Evolutionary conservation across 2,113 vertebrate genomes (phyloP).

Genomic region (Protobothrops mucrosquamatus): DNA sequence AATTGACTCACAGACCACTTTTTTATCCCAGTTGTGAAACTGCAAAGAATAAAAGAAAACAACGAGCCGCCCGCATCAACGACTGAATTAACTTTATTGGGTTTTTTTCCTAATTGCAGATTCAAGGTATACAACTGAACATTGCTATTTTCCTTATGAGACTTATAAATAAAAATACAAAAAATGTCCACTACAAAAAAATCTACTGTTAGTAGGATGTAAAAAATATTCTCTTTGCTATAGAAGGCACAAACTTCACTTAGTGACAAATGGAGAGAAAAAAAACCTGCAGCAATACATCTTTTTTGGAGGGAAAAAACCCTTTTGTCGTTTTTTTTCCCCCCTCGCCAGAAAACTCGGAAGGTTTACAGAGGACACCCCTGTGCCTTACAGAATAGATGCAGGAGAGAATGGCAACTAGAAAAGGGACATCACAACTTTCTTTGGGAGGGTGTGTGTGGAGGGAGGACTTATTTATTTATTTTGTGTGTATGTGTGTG

Average conservation of each 20-base stretch:
- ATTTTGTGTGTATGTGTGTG: background rate
- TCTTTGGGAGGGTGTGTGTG: background rate
- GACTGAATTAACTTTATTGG: slow-evolving; percentile 86
- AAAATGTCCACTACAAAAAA: slow-evolving; percentile 97
- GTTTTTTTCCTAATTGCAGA: slow-evolving; percentile 92
- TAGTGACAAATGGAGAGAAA: slow-evolving; percentile 99
- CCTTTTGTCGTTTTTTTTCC: slow-evolving; percentile 72
- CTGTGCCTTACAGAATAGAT: slow-evolving; percentile 86
- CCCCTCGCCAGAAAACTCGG: slow-evolving; percentile 95
- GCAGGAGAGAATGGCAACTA: slow-evolving; percentile 71
- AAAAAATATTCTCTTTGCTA: slow-evolving; percentile 96
- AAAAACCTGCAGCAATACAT: slow-evolving; percentile 97
- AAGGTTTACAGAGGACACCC: slow-evolving; percentile 94
- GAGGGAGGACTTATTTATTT: background rate
- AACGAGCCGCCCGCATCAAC: slow-evolving; percentile 60
- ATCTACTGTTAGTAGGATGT: slow-evolving; percentile 98
- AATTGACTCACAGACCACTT: background rate
- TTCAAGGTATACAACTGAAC: slow-evolving; percentile 98
- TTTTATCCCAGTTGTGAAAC: background rate
- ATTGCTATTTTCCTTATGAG: slow-evolving; percentile 94
- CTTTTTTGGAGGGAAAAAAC: background rate
- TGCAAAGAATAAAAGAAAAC: background rate
- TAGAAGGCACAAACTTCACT: slow-evolving; percentile 99
- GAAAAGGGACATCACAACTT: slow-evolving; percentile 61
- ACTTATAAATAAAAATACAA: slow-evolving; percentile 99